A percentile compares a stretch with the other conserved stretches of the same genome.
phyloP scores from a whole-genome alignment of 2,113 vertebrate species.

The Aptenodytes patagonicus region DNA sequence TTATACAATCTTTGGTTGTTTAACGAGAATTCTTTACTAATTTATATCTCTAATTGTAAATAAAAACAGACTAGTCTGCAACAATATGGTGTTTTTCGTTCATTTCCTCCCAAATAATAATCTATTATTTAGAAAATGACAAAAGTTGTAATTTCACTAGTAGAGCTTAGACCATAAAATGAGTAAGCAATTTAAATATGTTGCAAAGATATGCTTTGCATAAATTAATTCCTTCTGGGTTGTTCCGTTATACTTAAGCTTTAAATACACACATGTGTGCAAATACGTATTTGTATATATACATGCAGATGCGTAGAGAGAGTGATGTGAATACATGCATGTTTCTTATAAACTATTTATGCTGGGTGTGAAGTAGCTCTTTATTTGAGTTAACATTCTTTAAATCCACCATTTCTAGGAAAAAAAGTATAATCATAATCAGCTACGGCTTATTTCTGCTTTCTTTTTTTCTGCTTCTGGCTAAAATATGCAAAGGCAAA shows the following conservation, averaged over 20 bases:
- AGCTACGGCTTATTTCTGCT: background rate
- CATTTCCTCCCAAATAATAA: constrained; percentile 27
- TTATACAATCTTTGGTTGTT: constrained; percentile 91
- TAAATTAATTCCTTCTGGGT: constrained; percentile 47
- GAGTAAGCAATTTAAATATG: constrained; percentile 12
- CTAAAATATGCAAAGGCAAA: background rate
- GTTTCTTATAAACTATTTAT: constrained; percentile 22
- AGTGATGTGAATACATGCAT: background rate
- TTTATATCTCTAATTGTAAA: constrained; percentile 99
- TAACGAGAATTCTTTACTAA: constrained; percentile 96
- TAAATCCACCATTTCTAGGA: background rate
- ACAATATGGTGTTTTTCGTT: constrained; percentile 65
- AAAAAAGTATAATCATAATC: background rate
- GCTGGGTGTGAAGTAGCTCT: background rate
- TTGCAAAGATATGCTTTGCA: constrained; percentile 43
- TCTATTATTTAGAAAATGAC: background rate
- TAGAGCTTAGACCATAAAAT: background rate
- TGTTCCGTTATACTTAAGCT: constrained; percentile 10
- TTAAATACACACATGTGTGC: constrained; percentile 21
- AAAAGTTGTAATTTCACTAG: constrained; percentile 15
- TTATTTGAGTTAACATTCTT: background rate
- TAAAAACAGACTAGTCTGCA: constrained; percentile 89
- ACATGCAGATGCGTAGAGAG: background rate
- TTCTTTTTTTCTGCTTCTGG: constrained; percentile 5
- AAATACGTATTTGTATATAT: background rate